A percentile compares a stretch with the other conserved stretches of the same genome.
Evolutionary conservation across 2,888 invertebrate species (phyloP).

Genomic region (Cataglyphis rosenhaueri): DNA sequence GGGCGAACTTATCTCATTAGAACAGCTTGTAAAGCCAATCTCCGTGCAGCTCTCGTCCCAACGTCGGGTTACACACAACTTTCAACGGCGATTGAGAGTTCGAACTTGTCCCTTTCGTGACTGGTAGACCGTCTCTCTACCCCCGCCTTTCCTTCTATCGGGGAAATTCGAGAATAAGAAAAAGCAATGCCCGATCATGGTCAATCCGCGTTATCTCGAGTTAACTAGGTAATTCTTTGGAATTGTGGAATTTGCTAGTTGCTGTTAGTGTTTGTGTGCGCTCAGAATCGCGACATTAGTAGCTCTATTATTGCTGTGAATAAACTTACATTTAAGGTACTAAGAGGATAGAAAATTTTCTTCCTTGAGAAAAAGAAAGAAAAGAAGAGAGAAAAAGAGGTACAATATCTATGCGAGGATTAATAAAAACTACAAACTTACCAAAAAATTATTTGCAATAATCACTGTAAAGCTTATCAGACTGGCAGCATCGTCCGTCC

Average conservation of each 20-base stretch:
- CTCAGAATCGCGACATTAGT: not conserved
- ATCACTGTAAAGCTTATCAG: not conserved
- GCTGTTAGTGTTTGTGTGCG: not conserved
- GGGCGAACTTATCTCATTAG: slow-evolving; percentile 83
- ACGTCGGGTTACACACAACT: slow-evolving; percentile 71
- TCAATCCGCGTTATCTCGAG: slow-evolving; percentile 43
- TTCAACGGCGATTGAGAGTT: slow-evolving; percentile 75
- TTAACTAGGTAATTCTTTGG: slow-evolving; percentile 41
- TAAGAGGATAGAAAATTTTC: not conserved
- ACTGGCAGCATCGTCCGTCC: slow-evolving; percentile 18
- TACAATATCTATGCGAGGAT: not conserved
- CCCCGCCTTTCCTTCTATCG: slow-evolving; percentile 12
- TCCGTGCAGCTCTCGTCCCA: slow-evolving; percentile 70
- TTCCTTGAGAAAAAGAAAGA: no score
- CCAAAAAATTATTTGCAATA: not conserved
- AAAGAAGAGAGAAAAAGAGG: not conserved
- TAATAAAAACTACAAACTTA: not conserved
- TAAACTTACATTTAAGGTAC: slow-evolving; percentile 1
- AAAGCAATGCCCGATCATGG: slow-evolving; percentile 48
- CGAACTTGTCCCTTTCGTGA: slow-evolving; percentile 64
- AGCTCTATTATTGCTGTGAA: not conserved
- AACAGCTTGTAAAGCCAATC: slow-evolving; percentile 80
- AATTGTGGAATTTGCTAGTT: not conserved
- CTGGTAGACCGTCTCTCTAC: slow-evolving; percentile 43
- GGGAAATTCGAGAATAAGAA: slow-evolving; percentile 48